These are phyloP conservation scores for Apodemus speciosus DNA, from an alignment of 2,113 vertebrate species.

Conservation along the genomic window DNA sequence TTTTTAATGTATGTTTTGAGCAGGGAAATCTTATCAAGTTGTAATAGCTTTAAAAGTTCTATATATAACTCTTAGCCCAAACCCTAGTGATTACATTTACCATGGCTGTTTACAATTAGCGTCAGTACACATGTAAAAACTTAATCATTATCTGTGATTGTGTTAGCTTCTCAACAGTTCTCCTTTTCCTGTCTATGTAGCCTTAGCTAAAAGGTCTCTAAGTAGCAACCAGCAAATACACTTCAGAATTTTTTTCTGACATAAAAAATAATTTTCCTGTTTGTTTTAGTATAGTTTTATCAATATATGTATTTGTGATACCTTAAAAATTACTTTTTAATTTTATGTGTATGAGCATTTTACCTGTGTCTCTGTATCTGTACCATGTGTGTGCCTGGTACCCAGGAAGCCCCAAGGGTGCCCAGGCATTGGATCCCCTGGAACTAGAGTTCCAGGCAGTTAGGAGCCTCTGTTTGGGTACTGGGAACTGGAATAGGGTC, in stretches of 20 bases:
- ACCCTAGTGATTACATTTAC: background rate
- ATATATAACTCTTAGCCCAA: slow-evolving; percentile 41
- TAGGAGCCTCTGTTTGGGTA: background rate
- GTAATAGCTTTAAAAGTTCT: slow-evolving; percentile 50
- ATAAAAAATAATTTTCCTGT: slow-evolving; percentile 46
- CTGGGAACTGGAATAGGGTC: background rate
- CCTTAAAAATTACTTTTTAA: background rate
- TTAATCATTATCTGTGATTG: slow-evolving; percentile 28
- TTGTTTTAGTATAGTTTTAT: slow-evolving; percentile 44
- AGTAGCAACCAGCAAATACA: slow-evolving; percentile 46
- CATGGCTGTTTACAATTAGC: slow-evolving; percentile 53
- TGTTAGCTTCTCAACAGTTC: slow-evolving; percentile 30
- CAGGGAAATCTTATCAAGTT: slow-evolving; percentile 23
- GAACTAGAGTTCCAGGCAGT: background rate
- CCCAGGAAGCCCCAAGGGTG: background rate
- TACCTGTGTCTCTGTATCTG: background rate
- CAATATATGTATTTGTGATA: slow-evolving; percentile 4
- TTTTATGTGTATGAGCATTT: background rate
- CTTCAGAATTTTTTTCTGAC: slow-evolving; percentile 45
- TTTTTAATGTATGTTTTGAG: slow-evolving; percentile 54
- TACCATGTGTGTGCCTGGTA: background rate
- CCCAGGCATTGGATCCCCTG: background rate
- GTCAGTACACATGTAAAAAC: slow-evolving; percentile 34
- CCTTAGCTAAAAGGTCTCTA: slow-evolving; percentile 42
- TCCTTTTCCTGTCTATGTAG: slow-evolving; percentile 6